Conservation (phyloP, 2,888 invertebrate genomes). For the Drosophila aldrichi region DNA sequence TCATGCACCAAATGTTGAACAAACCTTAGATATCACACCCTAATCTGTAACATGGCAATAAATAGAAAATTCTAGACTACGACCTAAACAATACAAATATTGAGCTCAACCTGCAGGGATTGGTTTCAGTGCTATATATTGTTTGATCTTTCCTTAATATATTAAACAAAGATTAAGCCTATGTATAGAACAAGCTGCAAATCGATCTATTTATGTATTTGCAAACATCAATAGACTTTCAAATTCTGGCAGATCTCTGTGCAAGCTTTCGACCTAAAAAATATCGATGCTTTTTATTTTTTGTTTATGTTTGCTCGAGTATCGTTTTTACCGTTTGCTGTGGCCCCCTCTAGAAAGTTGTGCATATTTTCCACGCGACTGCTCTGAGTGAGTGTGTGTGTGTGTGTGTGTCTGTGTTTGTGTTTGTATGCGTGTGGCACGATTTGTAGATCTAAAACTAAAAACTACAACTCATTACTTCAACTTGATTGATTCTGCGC, state of each 20-base stretch:
- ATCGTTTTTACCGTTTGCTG: constrained; percentile 19
- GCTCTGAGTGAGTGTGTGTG: background rate
- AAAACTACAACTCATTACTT: constrained; percentile 72
- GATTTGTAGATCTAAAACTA: constrained; percentile 30
- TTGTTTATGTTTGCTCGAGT: constrained; percentile 40
- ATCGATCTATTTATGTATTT: background rate
- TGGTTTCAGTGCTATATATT: background rate
- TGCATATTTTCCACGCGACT: constrained; percentile 31
- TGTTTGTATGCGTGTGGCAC: constrained; percentile 6
- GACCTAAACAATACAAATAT: background rate
- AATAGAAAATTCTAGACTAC: background rate
- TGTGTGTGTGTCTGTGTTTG: background rate
- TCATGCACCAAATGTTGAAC: background rate
- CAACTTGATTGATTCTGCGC: constrained; percentile 63
- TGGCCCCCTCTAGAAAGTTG: constrained; percentile 28
- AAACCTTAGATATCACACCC: background rate
- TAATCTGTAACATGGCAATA: background rate
- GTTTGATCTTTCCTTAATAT: background rate
- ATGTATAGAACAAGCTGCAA: background rate
- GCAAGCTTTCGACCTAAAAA: constrained; percentile 2
- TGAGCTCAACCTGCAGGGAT: background rate
- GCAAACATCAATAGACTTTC: background rate
- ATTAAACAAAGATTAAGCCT: too few relatives aligned
- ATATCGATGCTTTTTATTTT: background rate
- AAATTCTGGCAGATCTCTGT: background rate